phyloP scores from a whole-genome alignment of 1,140 invertebrate genomes.

The Cydia amplana region DNA sequence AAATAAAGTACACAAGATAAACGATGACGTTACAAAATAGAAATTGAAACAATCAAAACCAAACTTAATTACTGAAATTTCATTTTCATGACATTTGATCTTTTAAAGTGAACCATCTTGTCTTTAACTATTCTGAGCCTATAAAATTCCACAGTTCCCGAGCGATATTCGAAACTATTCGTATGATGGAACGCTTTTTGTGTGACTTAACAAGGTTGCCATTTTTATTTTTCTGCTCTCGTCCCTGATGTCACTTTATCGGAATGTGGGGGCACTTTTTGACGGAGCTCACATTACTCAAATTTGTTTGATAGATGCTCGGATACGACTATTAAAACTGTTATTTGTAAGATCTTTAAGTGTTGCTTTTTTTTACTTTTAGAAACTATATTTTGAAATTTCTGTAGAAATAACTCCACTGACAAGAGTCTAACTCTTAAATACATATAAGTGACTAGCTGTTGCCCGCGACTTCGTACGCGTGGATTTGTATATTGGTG shows the following conservation, averaged over 20 bases:
- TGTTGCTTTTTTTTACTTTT: not conserved
- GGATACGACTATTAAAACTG: not conserved
- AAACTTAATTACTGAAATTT: not conserved
- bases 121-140: not conserved
- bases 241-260: not conserved
- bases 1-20: too few relatives aligned
- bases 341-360: not conserved
- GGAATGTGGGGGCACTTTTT: constrained; percentile 1
- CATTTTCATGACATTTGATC: not conserved
- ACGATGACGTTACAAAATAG: too few relatives aligned
- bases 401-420: too few relatives aligned
- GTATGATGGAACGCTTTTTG: constrained; percentile 31
- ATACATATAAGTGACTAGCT: too few relatives aligned
- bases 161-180: constrained; percentile 27
- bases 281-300: not conserved
- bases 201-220: constrained; percentile 18
- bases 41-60: too few relatives aligned
- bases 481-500: too few relatives aligned
- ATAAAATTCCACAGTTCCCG: constrained; percentile 8
- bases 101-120: not conserved
- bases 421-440: too few relatives aligned
- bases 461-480: too few relatives aligned
- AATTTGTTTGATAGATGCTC: not conserved
- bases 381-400: too few relatives aligned
- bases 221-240: constrained; percentile 3